phyloP scores from a whole-genome alignment of 2,888 invertebrate species.

The Aleiodes testaceus region DNA sequence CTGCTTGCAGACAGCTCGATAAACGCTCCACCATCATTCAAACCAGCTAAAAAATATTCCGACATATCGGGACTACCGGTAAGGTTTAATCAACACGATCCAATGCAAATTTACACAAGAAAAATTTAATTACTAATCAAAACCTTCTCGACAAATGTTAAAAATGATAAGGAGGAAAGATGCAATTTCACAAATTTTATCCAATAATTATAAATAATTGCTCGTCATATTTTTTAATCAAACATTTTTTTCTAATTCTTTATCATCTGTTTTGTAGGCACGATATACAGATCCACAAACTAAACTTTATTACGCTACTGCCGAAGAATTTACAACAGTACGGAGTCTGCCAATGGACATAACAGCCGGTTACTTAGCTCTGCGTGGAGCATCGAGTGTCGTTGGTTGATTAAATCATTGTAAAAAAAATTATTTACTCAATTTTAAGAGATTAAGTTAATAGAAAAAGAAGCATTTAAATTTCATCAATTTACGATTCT shows the following conservation, averaged over 20 bases:
- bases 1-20: constrained; percentile 83
- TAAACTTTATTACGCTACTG: constrained; percentile 87
- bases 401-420: constrained; percentile 75
- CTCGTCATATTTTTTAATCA: constrained; percentile 7
- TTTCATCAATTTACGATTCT: constrained; percentile 10
- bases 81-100: constrained; percentile 56
- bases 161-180: background rate
- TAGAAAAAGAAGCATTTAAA: constrained; percentile 40
- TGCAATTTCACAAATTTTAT: background rate
- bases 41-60: constrained; percentile 94
- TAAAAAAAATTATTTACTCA: constrained; percentile 9
- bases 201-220: constrained; percentile 38
- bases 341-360: constrained; percentile 92
- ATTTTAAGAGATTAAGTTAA: constrained; percentile 19
- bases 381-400: constrained; percentile 87
- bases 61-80: constrained; percentile 91
- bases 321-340: constrained; percentile 91
- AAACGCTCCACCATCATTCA: constrained; percentile 93
- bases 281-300: constrained; percentile 94
- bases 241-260: background rate
- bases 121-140: constrained; percentile 10
- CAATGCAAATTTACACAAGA: constrained; percentile 2
- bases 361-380: constrained; percentile 89
- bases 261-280: constrained; percentile 74
- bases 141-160: constrained; percentile 23